Evolutionary conservation across 2,888 invertebrate species (phyloP), one percentile per base, ranked within the genome.

Genomic region (Subacronicta megacephala): DNA sequence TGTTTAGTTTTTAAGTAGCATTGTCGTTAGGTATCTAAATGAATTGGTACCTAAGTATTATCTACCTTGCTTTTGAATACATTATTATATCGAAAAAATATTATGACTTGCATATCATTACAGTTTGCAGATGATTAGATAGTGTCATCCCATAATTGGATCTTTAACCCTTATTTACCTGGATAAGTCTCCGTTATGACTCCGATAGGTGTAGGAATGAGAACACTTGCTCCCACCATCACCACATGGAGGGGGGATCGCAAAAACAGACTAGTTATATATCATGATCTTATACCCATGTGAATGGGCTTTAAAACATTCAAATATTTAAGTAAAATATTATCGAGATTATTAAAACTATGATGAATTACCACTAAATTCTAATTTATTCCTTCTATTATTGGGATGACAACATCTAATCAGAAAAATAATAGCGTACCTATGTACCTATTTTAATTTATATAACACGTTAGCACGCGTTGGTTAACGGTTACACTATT

Each of bases 1-100:
- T 87, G 87, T 88, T 89, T 89, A 88, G 85, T 85, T 87, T 43
- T 63, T 81, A 81, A 73, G 80, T 84, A 82, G 79, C 75, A 40
- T 59, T 73, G 71, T 75, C 72, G 80, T 78, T 83, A 80, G 82
- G 81, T 84, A 79, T 81, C 77, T 64, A 67, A 72, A 72, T 80
- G 69, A 77, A 81, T 72, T 64, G 72, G 67, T 79, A 78, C 72
- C 81, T 78, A 80, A 75, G 77, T 81, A 78, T 79, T 59, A 45
- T 52, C 50, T 65, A 54, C 53, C 59, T 56, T 73, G 68, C 67
- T 78, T 81, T 79, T 79, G 31, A 56, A n/a, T n/a, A n/a, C n/a
- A n/a, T n/a, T n/a, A n/a, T 35, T 62, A 26, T 62, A 58, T 47
- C 45, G 56, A 68, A 76, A 77, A 70, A 75, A 26, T 59, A 75